phyloP scores from a whole-genome alignment of 2,888 invertebrate species.

The Sarcophaga caerulescens region DNA sequence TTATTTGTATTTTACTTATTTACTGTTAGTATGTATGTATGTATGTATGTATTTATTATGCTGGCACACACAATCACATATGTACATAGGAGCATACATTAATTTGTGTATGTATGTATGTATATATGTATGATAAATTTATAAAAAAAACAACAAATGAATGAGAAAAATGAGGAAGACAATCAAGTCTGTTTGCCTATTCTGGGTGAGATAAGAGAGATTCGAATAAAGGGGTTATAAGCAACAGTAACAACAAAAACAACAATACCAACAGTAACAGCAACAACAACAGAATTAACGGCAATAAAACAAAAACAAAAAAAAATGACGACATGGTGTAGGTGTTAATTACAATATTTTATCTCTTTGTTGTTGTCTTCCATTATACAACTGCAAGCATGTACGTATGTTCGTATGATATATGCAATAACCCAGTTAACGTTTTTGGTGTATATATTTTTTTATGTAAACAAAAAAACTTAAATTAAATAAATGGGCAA shows the following conservation, averaged over 20 bases:
- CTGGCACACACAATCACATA: not conserved
- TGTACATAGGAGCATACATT: not conserved
- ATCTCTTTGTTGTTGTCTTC: not conserved
- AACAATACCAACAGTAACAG: not conserved
- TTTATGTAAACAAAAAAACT: too few relatives aligned
- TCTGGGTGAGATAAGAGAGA: constrained; percentile 40
- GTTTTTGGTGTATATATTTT: too few relatives aligned
- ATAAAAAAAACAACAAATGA: not conserved
- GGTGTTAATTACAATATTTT: constrained; percentile 59
- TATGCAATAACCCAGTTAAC: too few relatives aligned
- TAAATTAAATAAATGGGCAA: too few relatives aligned
- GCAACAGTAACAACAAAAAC: not conserved
- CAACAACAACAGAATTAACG: not conserved
- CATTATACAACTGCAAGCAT: not conserved
- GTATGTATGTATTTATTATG: not conserved
- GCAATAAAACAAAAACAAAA: constrained; percentile 27
- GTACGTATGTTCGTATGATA: too few relatives aligned
- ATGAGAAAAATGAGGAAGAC: not conserved
- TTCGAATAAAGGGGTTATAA: constrained; percentile 27
- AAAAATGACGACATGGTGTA: not conserved
- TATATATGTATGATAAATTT: not conserved
- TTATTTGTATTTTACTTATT: constrained; percentile 53
- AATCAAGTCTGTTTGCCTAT: constrained; percentile 11
- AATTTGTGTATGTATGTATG: not conserved
- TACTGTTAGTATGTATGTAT: not conserved